Evolutionary conservation across 2,888 invertebrate species (phyloP).

Genomic region (Brenthis ino): DNA sequence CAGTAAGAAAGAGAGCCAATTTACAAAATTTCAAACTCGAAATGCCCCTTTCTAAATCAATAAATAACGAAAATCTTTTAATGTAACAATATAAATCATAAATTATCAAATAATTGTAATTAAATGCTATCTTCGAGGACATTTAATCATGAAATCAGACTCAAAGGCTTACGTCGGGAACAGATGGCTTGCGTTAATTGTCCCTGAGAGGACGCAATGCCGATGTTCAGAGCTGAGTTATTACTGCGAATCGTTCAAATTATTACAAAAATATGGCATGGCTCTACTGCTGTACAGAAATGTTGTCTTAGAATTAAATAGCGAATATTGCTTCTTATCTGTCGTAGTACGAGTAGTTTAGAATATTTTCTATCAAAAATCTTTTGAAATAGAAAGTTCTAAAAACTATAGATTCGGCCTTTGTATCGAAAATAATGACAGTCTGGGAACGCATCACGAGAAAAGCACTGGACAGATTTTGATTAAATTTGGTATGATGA

Average conservation of each 20-base stretch:
- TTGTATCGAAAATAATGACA: too few relatives aligned
- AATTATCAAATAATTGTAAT: slow-evolving; percentile 30
- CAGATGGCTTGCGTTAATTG: slow-evolving; percentile 42
- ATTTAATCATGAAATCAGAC: slow-evolving; percentile 37
- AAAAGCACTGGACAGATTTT: too few relatives aligned
- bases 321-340: neutral
- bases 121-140: slow-evolving; percentile 32
- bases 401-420: too few relatives aligned
- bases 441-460: too few relatives aligned
- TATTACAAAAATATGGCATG: slow-evolving; percentile 18
- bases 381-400: too few relatives aligned
- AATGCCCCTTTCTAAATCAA: too few relatives aligned
- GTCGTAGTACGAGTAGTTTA: neutral
- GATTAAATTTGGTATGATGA: too few relatives aligned
- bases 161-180: slow-evolving; percentile 36
- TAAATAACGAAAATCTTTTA: neutral
- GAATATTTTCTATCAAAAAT: too few relatives aligned
- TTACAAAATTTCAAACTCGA: too few relatives aligned
- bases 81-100: slow-evolving; percentile 1
- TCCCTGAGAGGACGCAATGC: slow-evolving; percentile 22
- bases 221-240: slow-evolving; percentile 21
- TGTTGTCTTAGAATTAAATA: too few relatives aligned
- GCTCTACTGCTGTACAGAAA: neutral
- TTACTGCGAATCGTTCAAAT: slow-evolving; percentile 16
- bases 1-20: too few relatives aligned